These are phyloP conservation scores for Saxicola maurus DNA, from an alignment of 2,797 vertebrate species.

Conservation along the genomic window DNA sequence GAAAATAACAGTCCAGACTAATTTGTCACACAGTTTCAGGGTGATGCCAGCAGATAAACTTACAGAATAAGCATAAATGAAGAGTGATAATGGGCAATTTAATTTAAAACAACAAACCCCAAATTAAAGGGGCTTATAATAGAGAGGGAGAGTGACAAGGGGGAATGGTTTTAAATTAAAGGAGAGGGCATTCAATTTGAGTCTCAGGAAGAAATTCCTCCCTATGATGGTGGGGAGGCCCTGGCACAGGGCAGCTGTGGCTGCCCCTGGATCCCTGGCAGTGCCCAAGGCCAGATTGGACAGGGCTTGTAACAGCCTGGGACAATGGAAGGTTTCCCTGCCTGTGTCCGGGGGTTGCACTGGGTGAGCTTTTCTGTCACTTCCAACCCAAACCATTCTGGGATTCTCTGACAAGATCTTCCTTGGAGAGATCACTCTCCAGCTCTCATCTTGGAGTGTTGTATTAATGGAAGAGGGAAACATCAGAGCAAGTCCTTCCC, in stretches of 20 bases:
- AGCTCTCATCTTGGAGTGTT: background rate
- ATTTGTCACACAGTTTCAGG: background rate
- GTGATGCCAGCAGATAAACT: background rate
- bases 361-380: background rate
- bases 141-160: background rate
- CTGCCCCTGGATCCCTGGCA: background rate
- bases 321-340: background rate
- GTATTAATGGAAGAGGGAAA: background rate
- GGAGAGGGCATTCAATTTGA: background rate
- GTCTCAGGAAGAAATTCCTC: background rate
- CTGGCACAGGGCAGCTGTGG: background rate
- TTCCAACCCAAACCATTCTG: background rate
- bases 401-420: background rate
- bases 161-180: background rate
- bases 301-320: rapidly evolving
- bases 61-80: background rate
- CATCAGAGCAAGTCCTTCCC: background rate
- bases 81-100: background rate
- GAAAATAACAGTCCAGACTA: background rate
- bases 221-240: rapidly evolving
- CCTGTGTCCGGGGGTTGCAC: no score
- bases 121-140: background rate
- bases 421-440: background rate
- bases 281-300: background rate
- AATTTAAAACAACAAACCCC: background rate